Percentiles rank a stretch among this genome's conserved stretches.
Evolutionary conservation across 2,113 vertebrate species (phyloP).

Genomic region (Hypocryptadius cinnamomeus): DNA sequence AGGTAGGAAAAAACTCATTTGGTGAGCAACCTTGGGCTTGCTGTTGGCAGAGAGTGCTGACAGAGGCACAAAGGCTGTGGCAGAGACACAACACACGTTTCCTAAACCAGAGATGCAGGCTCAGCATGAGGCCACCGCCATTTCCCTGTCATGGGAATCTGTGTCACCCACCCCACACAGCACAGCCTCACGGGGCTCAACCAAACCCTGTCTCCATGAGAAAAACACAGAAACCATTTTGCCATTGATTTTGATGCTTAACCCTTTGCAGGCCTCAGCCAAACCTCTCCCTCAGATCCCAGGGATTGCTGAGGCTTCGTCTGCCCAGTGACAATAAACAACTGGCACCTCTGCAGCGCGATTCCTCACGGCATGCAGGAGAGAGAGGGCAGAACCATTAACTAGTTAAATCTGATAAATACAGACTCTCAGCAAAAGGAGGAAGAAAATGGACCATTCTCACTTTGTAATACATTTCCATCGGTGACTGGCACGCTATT

Average conservation of each 20-base stretch:
- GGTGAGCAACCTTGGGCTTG: not conserved
- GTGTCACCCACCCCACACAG: not conserved
- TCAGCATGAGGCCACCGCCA: not conserved
- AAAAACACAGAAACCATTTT: not conserved
- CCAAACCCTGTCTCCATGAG: not conserved
- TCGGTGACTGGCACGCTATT: constrained; percentile 67
- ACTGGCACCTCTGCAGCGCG: not conserved
- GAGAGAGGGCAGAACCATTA: constrained; percentile 27
- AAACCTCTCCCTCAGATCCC: not conserved
- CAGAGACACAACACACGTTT: not conserved
- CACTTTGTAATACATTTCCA: constrained; percentile 42
- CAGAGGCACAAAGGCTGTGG: not conserved
- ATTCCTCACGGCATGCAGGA: not conserved
- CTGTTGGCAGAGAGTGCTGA: not conserved
- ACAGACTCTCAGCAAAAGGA: constrained; percentile 21
- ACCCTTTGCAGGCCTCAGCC: not conserved
- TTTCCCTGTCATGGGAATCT: not conserved
- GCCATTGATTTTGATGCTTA: not conserved
- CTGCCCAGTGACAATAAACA: not conserved
- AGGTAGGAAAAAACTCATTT: not conserved
- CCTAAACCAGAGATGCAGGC: not conserved
- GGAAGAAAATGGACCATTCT: constrained; percentile 21
- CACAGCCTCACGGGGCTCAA: not conserved
- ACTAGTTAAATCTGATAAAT: constrained; percentile 62
- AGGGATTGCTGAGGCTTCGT: not conserved